A percentile compares a stretch with the other conserved stretches of the same genome.
Conservation (phyloP, 2,888 invertebrate species). For the Drosophila subsilvestris region DNA sequence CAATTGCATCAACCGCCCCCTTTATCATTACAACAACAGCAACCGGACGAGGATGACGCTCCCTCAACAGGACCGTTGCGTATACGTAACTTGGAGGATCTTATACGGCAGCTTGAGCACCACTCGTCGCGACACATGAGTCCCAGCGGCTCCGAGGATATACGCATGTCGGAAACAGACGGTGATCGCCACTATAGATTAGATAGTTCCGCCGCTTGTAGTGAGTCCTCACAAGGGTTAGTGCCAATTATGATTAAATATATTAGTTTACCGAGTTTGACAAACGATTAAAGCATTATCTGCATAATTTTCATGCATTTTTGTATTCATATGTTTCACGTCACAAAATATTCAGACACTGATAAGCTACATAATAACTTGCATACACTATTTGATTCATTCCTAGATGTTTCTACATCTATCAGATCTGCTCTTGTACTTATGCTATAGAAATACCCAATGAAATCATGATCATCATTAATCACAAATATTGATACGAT, state of each 20-base stretch:
- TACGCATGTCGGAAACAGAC: slow-evolving; percentile 92
- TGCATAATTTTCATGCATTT: slow-evolving; percentile 24
- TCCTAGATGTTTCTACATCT: slow-evolving; percentile 5
- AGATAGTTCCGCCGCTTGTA: slow-evolving; percentile 89
- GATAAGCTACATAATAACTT: neutral
- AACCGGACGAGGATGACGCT: slow-evolving; percentile 88
- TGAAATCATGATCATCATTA: slow-evolving; percentile 3
- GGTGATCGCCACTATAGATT: slow-evolving; percentile 94
- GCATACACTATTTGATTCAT: slow-evolving; percentile 12
- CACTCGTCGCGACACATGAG: slow-evolving; percentile 94
- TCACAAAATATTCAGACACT: too few species aligned
- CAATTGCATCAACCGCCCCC: slow-evolving; percentile 83
- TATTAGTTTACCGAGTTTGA: slow-evolving; percentile 47
- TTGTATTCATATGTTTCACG: neutral
- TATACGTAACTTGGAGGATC: slow-evolving; percentile 95
- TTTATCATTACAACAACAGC: slow-evolving; percentile 84
- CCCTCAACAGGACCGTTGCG: slow-evolving; percentile 93
- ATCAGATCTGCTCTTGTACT: neutral
- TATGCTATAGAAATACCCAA: slow-evolving; percentile 1
- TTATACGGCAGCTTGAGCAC: slow-evolving; percentile 94
- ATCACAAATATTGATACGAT: neutral
- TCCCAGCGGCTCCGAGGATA: slow-evolving; percentile 95
- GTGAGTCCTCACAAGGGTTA: slow-evolving; percentile 90
- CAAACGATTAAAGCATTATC: slow-evolving; percentile 51
- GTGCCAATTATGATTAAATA: slow-evolving; percentile 68